A percentile compares a stretch with the other conserved stretches of the same genome.
phyloP scores from a whole-genome alignment of 2,888 invertebrate species.

The Bellardia bayeri region DNA sequence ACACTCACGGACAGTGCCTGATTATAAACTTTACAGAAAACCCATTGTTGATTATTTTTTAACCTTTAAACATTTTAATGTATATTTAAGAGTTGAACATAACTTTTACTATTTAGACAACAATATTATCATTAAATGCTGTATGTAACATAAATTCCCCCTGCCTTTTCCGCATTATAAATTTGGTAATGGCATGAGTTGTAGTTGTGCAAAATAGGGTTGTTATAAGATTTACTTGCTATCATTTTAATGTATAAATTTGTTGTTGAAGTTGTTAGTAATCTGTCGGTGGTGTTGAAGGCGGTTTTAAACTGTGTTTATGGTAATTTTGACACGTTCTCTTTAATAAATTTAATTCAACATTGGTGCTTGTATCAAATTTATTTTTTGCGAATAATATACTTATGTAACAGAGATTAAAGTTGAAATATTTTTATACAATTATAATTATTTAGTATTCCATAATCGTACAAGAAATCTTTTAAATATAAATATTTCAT shows the following conservation, averaged over 20 bases:
- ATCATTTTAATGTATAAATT: not conserved
- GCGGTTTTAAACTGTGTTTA: conserved; percentile 35
- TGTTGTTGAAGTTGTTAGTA: not conserved
- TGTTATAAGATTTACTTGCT: conserved; percentile 3
- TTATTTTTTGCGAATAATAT: not conserved
- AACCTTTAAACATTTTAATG: too few relatives aligned
- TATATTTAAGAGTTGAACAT: too few relatives aligned
- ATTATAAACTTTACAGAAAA: too few relatives aligned
- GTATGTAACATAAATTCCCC: too few relatives aligned
- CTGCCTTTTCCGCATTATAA: not conserved
- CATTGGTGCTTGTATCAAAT: conserved; percentile 38
- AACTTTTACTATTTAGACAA: too few relatives aligned
- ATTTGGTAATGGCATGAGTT: not conserved
- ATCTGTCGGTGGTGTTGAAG: not conserved
- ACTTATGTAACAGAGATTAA: too few relatives aligned
- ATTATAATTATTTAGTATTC: not conserved
- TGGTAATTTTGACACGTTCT: conserved; percentile 60
- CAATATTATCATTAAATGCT: too few relatives aligned
- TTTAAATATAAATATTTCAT: not conserved
- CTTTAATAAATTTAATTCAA: conserved; percentile 66
- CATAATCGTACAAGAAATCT: not conserved
- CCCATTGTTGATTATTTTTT: too few relatives aligned
- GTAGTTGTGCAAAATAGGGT: not conserved
- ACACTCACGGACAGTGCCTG: too few relatives aligned
- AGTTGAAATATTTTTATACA: not conserved